These are phyloP conservation scores for Clarias magur DNA, from an alignment of 2,113 vertebrate species.

Conservation along the genomic window DNA sequence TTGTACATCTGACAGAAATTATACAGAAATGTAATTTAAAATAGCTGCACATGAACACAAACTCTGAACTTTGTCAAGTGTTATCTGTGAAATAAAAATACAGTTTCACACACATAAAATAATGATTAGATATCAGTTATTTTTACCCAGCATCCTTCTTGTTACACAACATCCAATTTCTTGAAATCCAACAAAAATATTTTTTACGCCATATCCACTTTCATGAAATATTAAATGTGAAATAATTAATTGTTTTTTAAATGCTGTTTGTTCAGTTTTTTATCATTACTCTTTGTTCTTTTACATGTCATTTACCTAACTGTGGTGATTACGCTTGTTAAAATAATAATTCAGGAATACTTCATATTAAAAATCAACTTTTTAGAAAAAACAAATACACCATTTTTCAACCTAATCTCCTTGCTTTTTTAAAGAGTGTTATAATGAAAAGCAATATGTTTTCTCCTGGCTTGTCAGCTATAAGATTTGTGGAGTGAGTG, in stretches of 20 bases:
- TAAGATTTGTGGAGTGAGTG: no score
- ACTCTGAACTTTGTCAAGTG: neutral
- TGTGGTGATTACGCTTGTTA: no score
- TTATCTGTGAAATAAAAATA: slow-evolving; percentile 9
- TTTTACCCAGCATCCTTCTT: neutral
- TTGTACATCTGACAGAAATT: slow-evolving; percentile 77
- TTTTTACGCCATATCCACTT: neutral
- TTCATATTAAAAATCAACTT: no score
- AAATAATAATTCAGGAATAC: no score
- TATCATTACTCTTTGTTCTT: no score
- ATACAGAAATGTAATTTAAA: slow-evolving; percentile 53
- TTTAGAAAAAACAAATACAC: no score
- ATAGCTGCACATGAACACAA: slow-evolving; percentile 3
- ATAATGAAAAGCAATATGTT: no score
- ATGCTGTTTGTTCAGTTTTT: no score
- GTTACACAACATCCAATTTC: neutral
- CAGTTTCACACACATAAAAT: neutral
- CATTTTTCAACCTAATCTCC: no score
- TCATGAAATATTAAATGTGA: neutral
- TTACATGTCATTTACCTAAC: no score
- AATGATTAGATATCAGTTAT: neutral
- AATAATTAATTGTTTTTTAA: neutral
- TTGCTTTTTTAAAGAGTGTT: no score
- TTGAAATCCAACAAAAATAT: neutral
- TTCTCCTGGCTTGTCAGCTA: no score